phyloP scores from a whole-genome alignment of 2,113 vertebrate genomes.

The Phainopepla nitens region DNA sequence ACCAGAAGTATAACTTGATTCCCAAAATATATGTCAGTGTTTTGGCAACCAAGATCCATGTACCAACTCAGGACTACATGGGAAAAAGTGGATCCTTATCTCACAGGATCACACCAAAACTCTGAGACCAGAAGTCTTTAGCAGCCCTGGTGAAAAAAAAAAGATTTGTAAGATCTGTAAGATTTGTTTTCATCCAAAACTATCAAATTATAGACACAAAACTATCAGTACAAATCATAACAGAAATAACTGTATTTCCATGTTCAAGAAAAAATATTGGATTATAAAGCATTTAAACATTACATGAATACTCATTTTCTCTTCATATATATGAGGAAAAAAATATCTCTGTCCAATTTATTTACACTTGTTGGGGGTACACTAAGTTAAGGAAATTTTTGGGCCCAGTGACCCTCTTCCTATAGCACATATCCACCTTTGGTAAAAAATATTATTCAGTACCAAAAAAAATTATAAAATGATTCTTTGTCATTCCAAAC shows the following conservation, averaged over 20 bases:
- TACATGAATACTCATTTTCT: neutral
- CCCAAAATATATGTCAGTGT: neutral
- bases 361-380: neutral
- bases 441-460: neutral
- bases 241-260: neutral
- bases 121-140: neutral
- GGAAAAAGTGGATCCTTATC: neutral
- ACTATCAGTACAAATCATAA: neutral
- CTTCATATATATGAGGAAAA: neutral
- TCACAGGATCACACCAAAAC: neutral
- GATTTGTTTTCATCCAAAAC: rapidly evolving
- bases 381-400: neutral
- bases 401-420: neutral
- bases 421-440: neutral
- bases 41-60: neutral
- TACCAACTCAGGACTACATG: neutral
- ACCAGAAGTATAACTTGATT: neutral
- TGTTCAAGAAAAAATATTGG: neutral
- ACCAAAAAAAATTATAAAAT: neutral
- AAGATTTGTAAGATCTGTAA: too few species aligned
- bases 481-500: neutral
- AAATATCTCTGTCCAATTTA: neutral
- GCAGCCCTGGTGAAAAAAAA: neutral
- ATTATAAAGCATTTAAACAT: neutral
- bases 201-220: neutral